Evolutionary conservation across 2,113 vertebrate genomes (phyloP).

Genomic region (Prunella himalayana): DNA sequence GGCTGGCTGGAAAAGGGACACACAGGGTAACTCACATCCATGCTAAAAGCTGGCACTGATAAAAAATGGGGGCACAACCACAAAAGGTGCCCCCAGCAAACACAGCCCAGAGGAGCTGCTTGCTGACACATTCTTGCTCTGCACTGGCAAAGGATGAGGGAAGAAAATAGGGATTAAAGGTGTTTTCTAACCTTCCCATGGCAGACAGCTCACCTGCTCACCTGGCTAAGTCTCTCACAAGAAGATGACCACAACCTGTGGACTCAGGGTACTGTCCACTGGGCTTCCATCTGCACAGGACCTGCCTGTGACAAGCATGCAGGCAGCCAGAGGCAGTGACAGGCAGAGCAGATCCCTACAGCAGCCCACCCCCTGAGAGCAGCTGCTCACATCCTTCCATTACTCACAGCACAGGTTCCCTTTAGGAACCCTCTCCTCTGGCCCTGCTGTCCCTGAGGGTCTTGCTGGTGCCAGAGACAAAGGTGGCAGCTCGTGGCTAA

Average conservation of each 20-base stretch:
- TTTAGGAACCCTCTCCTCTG: neutral
- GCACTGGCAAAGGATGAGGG: neutral
- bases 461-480: rapidly evolving
- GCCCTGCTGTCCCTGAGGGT: neutral
- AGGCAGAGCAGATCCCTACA: neutral
- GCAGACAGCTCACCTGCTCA: neutral
- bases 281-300: neutral
- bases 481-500: neutral
- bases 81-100: neutral
- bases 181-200: neutral
- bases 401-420: neutral
- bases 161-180: neutral
- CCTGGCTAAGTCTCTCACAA: neutral
- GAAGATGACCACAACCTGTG: neutral
- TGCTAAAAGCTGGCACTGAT: neutral
- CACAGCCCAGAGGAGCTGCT: neutral
- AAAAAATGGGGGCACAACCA: neutral
- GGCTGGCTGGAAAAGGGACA: neutral
- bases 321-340: neutral
- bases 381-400: neutral
- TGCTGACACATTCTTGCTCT: neutral
- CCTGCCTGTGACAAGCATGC: neutral
- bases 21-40: rapidly evolving
- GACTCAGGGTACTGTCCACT: neutral
- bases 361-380: neutral